Percentiles rank a stretch among this genome's conserved stretches.
These are phyloP conservation scores for Camponotus floridanus DNA, from an alignment of 1,140 invertebrate genomes.

Conservation along the genomic window DNA sequence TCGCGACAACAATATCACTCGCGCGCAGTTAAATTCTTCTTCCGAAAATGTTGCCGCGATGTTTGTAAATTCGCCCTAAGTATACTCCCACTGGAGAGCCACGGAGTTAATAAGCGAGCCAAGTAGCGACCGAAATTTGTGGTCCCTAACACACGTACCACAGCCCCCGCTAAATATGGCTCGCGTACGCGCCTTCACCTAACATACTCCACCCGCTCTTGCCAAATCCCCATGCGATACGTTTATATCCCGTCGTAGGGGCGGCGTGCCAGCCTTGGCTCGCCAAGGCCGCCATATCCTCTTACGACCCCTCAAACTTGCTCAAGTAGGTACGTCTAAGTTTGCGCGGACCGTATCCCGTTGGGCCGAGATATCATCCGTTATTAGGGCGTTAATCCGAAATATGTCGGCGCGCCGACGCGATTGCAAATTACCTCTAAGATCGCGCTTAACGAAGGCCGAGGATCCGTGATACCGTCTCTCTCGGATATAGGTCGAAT, in stretches of 20 bases:
- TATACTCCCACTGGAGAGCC: slow-evolving; percentile 43
- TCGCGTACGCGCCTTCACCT: slow-evolving; percentile 43
- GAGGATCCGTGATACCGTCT: slow-evolving; percentile 15
- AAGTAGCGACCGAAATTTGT: slow-evolving; percentile 60
- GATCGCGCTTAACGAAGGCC: slow-evolving; percentile 32
- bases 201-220: slow-evolving; percentile 23
- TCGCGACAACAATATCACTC: not conserved
- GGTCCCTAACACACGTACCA: slow-evolving; percentile 48
- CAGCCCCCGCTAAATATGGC: slow-evolving; percentile 37
- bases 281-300: slow-evolving; percentile 70
- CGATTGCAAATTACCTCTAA: slow-evolving; percentile 79
- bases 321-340: slow-evolving; percentile 78
- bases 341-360: slow-evolving; percentile 78
- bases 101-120: slow-evolving; percentile 54
- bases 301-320: slow-evolving; percentile 76
- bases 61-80: slow-evolving; percentile 46
- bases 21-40: not conserved
- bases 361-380: slow-evolving; percentile 79
- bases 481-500: slow-evolving; percentile 30
- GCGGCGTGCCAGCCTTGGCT: slow-evolving; percentile 19
- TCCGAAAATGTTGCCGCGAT: not conserved
- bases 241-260: slow-evolving; percentile 70
- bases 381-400: slow-evolving; percentile 82
- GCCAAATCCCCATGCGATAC: slow-evolving; percentile 78
- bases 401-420: slow-evolving; percentile 74